Evolutionary conservation across 1,140 invertebrate species (phyloP).

Genomic region (Coptotermes formosanus): DNA sequence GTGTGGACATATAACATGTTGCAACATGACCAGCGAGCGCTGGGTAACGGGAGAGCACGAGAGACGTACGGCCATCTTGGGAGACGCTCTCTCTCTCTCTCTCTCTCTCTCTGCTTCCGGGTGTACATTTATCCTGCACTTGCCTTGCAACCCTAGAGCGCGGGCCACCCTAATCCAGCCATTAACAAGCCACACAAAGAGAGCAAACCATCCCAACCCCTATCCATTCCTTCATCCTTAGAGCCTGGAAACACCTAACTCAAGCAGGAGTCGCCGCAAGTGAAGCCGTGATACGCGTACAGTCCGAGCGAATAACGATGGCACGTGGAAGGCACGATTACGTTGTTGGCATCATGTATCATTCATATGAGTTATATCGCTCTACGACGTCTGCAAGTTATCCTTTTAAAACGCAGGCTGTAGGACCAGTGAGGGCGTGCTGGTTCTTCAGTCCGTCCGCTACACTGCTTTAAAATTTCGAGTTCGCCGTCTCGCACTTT

Average conservation of each 20-base stretch:
- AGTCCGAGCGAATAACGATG: neutral
- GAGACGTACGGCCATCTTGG: neutral
- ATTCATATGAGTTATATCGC: too few species aligned
- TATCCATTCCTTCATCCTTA: neutral
- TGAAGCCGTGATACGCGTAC: neutral
- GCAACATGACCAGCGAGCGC: neutral
- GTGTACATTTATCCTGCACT: neutral
- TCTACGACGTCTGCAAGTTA: too few species aligned
- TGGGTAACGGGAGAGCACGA: neutral
- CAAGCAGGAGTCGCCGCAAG: neutral
- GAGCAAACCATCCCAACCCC: neutral
- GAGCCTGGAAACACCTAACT: neutral
- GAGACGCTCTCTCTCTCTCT: neutral
- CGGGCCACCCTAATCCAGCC: neutral
- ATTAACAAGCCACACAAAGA: conserved; percentile 5
- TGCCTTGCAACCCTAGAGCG: neutral
- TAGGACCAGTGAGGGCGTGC: too few species aligned
- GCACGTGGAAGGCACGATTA: too few species aligned
- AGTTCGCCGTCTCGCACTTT: too few species aligned
- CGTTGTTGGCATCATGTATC: too few species aligned
- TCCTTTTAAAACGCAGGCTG: too few species aligned
- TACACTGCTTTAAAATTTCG: too few species aligned
- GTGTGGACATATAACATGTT: neutral
- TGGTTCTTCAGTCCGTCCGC: too few species aligned
- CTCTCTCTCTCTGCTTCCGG: neutral